Conservation (phyloP, 1,140 invertebrate genomes). For the Thaumatotibia leucotreta region DNA sequence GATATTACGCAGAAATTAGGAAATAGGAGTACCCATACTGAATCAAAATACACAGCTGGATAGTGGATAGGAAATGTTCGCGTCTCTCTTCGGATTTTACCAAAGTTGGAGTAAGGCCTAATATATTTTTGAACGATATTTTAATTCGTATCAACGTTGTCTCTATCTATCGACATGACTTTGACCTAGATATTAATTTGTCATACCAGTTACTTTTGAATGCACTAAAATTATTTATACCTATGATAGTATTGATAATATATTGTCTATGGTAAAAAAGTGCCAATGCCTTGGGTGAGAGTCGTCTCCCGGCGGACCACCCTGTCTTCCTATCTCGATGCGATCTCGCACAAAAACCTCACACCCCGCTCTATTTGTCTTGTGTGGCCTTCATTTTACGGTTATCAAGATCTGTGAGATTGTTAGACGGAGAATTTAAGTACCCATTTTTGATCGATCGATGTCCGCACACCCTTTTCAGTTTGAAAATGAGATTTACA, state of each 20-base stretch:
- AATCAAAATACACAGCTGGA: no score
- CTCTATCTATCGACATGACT: no score
- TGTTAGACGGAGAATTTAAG: constrained; percentile 21
- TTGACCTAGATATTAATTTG: no score
- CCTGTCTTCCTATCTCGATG: constrained; percentile 43
- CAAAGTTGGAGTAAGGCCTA: no score
- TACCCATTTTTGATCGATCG: background rate
- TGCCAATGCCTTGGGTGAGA: background rate
- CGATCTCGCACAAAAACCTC: constrained; percentile 55
- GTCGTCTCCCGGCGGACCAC: constrained; percentile 40
- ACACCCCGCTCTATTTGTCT: constrained; percentile 56
- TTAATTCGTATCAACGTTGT: no score
- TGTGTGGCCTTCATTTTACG: constrained; percentile 64
- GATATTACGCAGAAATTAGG: no score
- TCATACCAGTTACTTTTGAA: background rate
- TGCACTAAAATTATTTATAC: background rate
- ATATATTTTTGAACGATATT: no score
- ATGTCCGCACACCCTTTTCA: background rate
- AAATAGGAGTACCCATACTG: no score
- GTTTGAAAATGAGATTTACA: background rate
- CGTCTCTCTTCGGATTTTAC: no score
- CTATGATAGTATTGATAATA: background rate
- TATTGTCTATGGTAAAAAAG: background rate
- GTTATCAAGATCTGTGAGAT: constrained; percentile 45
- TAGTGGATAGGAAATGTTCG: no score